A percentile compares a stretch with the other conserved stretches of the same genome.
These are phyloP conservation scores for Erebia ligea DNA, from an alignment of 2,888 invertebrate species.

Conservation along the genomic window DNA sequence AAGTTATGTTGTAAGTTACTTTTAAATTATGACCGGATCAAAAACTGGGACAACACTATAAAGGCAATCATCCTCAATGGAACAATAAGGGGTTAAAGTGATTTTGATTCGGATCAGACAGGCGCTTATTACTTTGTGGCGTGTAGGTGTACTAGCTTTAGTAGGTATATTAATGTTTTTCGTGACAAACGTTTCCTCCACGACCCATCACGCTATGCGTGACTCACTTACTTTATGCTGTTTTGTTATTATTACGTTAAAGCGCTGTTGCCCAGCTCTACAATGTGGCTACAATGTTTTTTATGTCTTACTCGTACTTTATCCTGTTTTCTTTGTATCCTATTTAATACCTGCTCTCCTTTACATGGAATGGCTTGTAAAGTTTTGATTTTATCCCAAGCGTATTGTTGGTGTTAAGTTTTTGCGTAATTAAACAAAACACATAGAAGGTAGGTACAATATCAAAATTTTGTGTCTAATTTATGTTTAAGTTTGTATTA, in stretches of 20 bases:
- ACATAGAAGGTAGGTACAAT: neutral
- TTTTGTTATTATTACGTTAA: conserved; percentile 60
- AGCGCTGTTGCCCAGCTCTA: conserved; percentile 58
- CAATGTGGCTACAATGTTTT: conserved; percentile 39
- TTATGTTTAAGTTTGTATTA: too few species aligned
- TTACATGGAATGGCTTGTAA: neutral
- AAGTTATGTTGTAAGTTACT: neutral
- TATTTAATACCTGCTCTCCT: conserved; percentile 21
- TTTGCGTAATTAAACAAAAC: neutral
- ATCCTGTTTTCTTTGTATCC: conserved; percentile 25
- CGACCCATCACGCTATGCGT: conserved; percentile 64
- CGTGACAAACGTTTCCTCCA: conserved; percentile 66
- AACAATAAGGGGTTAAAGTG: conserved; percentile 6
- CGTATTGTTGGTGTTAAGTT: conserved; percentile 4
- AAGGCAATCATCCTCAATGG: conserved; percentile 4
- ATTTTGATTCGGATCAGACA: conserved; percentile 42
- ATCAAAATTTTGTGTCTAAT: too few species aligned
- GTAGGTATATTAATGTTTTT: conserved; percentile 53
- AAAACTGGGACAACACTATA: neutral
- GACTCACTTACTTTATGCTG: conserved; percentile 60
- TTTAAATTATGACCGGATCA: neutral
- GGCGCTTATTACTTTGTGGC: conserved; percentile 45
- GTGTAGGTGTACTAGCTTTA: conserved; percentile 45
- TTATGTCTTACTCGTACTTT: conserved; percentile 29
- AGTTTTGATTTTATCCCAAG: neutral